A percentile compares a stretch with the other conserved stretches of the same genome.
Conservation (phyloP, 1,140 invertebrate species). For the Mercenaria mercenaria region DNA sequence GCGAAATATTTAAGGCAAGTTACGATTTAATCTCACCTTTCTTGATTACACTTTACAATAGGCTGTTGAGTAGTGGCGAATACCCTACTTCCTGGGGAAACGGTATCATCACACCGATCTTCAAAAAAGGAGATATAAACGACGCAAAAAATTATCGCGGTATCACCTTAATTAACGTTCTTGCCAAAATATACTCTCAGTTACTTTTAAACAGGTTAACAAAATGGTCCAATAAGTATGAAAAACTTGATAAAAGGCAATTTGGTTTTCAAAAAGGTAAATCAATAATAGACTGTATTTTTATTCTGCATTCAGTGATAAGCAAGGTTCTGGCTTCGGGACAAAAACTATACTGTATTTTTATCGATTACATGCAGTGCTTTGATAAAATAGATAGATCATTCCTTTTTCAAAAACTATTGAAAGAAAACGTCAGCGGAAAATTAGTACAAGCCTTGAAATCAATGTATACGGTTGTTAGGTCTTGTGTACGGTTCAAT, state of each 20-base stretch:
- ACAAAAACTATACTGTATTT: conserved; percentile 19
- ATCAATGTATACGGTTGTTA: conserved; percentile 4
- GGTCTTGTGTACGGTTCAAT: not conserved
- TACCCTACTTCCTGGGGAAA: not conserved
- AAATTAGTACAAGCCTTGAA: not conserved
- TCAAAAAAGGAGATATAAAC: not conserved
- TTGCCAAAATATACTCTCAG: not conserved
- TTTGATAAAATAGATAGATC: conserved; percentile 14
- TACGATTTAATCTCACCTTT: not conserved
- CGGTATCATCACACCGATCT: not conserved
- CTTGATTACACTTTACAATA: not conserved
- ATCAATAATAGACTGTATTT: not conserved
- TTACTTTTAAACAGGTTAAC: not conserved
- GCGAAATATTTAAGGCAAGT: not conserved
- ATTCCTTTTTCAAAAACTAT: not conserved
- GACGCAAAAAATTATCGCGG: not conserved
- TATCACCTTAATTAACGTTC: not conserved
- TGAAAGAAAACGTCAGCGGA: not conserved
- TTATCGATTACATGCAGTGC: conserved; percentile 2
- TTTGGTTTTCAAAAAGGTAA: conserved; percentile 13
- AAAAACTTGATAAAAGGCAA: not conserved
- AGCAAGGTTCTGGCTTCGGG: not conserved
- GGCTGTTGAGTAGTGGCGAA: not conserved
- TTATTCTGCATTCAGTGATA: not conserved
- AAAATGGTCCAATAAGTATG: not conserved